Evolutionary conservation across 1,140 invertebrate species (phyloP), one percentile per base, ranked within the genome.

Genomic region (Drosophila carrolli): DNA sequence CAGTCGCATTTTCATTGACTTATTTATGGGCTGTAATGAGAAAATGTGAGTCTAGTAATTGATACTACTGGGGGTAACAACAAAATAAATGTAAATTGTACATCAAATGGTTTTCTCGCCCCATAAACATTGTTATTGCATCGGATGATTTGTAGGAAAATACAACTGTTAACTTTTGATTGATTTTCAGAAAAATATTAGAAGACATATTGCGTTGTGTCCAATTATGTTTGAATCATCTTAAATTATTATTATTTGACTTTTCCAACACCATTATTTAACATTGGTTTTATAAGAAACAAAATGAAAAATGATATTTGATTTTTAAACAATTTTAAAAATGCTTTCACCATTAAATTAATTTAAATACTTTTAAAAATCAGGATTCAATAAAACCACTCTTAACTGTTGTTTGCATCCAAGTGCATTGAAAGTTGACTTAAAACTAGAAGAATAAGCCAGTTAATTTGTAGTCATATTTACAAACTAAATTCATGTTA

Each of bases 1-100:
- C 37, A 46, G 59, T 44, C 32, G 47, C 29, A 41, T 41, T 19
- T 48, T 37, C 47, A 61, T 73, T 73, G 70, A 73, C 32, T 73
- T 73, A 61, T 73, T 73, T 73, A 73, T 73, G 67, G 68, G n/a
- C 35, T 54, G 54, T 51, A 72, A 73, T 51, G 47, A 58, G 66
- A 51, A 50, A 56, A 57, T 70, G 63, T 41, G 50, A 56, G 67
- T 16, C 65, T n/a, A 70, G 67, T 58, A 70, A 58, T 68, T 71
- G 65, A 71, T 71, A 35, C 65, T 29, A 10, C 47, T 44, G 66
- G 35, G 48, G 38, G 38, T 14, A 19, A 54, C 48, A 54, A 51
- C 37, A 67, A 35, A 16, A 27, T 14, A 27, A 46, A 71, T 71
- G 43, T 48, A 41, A 48, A 71, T 70, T 57, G 67, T 50, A 37